These are phyloP conservation scores for Fundulus diaphanus DNA, from an alignment of 2,797 vertebrate species.

Conservation along the genomic window DNA sequence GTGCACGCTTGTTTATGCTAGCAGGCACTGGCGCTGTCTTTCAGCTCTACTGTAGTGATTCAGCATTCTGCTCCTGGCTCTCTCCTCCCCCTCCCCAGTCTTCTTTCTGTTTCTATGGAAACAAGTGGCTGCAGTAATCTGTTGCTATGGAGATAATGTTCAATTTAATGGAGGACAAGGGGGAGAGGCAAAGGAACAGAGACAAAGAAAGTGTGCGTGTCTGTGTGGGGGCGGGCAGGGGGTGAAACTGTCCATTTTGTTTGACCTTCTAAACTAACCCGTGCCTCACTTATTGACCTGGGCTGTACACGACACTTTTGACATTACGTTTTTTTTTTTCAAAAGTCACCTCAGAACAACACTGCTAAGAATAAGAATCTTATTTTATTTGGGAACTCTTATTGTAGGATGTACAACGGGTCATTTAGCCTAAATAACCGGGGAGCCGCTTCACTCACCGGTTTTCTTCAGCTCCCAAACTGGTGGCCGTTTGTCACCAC, in stretches of 20 bases:
- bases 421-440: neutral
- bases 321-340: neutral
- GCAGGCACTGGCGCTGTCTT: constrained; percentile 55
- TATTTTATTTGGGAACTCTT: neutral
- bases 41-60: constrained; percentile 77
- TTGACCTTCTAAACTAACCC: constrained; percentile 35
- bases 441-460: neutral
- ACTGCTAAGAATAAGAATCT: neutral
- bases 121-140: constrained; percentile 83
- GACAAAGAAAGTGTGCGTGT: constrained; percentile 53
- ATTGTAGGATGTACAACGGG: constrained; percentile 4
- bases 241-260: constrained; percentile 61
- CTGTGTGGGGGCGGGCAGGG: constrained; percentile 42
- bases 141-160: constrained; percentile 82
- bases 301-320: neutral
- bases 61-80: constrained; percentile 71
- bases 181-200: constrained; percentile 60
- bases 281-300: constrained; percentile 4
- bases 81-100: constrained; percentile 44
- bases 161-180: constrained; percentile 77
- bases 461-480: constrained; percentile 13
- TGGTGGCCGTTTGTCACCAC: neutral
- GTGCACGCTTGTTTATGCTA: constrained; percentile 58
- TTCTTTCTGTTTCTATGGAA: constrained; percentile 79
- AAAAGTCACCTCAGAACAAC: neutral